Conservation (phyloP, 2,888 invertebrate genomes). For the Tenodera sinensis region DNA sequence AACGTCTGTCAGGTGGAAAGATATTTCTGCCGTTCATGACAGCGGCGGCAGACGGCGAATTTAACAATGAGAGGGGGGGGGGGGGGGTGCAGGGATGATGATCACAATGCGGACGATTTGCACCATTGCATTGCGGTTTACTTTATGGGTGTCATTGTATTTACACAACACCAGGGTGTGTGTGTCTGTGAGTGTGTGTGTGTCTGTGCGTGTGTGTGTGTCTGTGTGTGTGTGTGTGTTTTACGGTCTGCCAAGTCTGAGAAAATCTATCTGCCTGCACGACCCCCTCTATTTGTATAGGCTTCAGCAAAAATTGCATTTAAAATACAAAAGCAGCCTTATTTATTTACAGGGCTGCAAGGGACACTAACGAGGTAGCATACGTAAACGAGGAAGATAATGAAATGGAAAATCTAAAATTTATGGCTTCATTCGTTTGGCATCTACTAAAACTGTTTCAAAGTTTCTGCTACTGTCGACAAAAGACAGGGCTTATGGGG, state of each 20-base stretch:
- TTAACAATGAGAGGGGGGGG: background rate
- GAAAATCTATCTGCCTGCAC: background rate
- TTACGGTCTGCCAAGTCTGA: background rate
- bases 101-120: background rate
- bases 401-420: background rate
- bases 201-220: too few relatives aligned
- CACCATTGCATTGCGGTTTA: background rate
- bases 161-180: background rate
- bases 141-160: background rate
- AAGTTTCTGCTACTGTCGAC: background rate
- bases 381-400: background rate
- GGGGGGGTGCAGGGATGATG: too few relatives aligned
- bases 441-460: background rate
- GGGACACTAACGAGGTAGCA: background rate
- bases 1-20: background rate
- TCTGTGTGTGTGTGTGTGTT: background rate
- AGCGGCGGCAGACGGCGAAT: background rate
- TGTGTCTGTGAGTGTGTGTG: too few relatives aligned
- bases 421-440: too few relatives aligned
- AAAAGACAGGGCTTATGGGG: too few relatives aligned
- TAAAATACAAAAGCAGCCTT: background rate
- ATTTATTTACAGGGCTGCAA: background rate
- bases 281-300: background rate
- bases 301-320: background rate
- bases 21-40: background rate